Percentiles rank a stretch among this genome's conserved stretches.
Evolutionary conservation across 2,888 invertebrate genomes (phyloP).

Genomic region (Xylophagus ater): DNA sequence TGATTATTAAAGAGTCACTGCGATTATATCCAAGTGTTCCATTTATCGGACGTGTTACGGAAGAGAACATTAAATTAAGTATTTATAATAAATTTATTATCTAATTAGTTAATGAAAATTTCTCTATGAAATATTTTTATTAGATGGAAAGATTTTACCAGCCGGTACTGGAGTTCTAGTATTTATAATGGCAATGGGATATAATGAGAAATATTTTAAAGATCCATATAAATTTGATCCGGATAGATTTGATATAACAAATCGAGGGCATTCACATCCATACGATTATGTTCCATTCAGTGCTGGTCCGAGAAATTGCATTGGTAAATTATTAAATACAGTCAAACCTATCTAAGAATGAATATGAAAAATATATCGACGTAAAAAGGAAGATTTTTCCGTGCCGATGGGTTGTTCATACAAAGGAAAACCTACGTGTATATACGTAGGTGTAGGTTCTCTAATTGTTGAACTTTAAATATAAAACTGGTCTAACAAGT

Average conservation of each 20-base stretch:
- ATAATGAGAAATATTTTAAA: constrained; percentile 28
- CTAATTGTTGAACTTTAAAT: too few species aligned
- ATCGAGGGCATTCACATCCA: constrained; percentile 34
- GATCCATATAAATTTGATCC: constrained; percentile 38
- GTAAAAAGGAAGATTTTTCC: too few species aligned
- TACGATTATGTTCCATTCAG: constrained; percentile 51
- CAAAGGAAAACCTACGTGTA: too few species aligned
- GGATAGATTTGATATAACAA: constrained; percentile 41
- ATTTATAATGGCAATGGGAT: constrained; percentile 26
- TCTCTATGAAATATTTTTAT: constrained; percentile 22
- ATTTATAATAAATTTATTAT: constrained; percentile 1
- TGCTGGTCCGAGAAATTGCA: constrained; percentile 53
- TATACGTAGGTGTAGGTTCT: constrained; percentile 15
- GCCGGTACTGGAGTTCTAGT: constrained; percentile 25
- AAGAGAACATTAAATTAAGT: constrained; percentile 24
- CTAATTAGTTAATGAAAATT: constrained; percentile 24
- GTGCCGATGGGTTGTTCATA: too few species aligned
- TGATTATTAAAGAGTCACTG: constrained; percentile 31
- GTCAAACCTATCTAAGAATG: too few species aligned
- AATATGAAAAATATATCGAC: too few species aligned
- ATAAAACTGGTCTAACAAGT: too few species aligned
- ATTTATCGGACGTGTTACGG: constrained; percentile 25
- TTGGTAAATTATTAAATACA: constrained; percentile 33
- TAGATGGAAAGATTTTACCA: constrained; percentile 31
- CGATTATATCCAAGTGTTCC: constrained; percentile 35